A percentile compares a stretch with the other conserved stretches of the same genome.
Conservation (phyloP, 2,797 vertebrate genomes). For the Rhincodon typus region DNA sequence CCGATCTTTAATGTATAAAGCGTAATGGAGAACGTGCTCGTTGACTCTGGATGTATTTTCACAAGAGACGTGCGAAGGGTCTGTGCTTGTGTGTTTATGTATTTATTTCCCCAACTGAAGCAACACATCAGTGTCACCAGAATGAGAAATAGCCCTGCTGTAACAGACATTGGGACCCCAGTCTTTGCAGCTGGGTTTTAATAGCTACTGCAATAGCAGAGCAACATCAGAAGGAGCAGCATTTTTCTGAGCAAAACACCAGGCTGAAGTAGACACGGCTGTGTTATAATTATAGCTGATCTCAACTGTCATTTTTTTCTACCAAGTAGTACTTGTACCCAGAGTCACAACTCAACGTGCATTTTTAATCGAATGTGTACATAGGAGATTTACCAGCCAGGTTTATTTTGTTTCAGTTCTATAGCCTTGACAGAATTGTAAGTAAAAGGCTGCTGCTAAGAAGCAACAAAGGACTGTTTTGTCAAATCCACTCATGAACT, state of each 20-base stretch:
- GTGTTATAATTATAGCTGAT: not conserved
- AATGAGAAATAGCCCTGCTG: not conserved
- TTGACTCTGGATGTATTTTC: not conserved
- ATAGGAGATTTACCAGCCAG: not conserved
- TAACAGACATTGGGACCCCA: not conserved
- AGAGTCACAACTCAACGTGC: not conserved
- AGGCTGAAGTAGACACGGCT: not conserved
- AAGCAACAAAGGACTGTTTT: not conserved
- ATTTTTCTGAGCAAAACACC: not conserved
- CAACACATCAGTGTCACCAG: not conserved
- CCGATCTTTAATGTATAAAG: not conserved
- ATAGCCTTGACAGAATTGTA: not conserved
- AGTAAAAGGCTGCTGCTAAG: not conserved
- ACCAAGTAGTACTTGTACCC: not conserved
- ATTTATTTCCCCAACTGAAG: not conserved
- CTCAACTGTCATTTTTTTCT: not conserved
- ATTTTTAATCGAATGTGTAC: not conserved
- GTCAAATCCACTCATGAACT: not conserved
- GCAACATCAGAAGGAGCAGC: not conserved
- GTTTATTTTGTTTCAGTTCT: not conserved
- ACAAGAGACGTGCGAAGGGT: not conserved
- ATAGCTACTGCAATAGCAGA: not conserved
- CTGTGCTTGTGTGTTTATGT: not conserved
- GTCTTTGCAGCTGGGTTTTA: not conserved
- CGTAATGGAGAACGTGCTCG: not conserved